A percentile compares a stretch with the other conserved stretches of the same genome.
Conservation (phyloP, 1,140 invertebrate genomes). For the Reticulitermes speratus region DNA sequence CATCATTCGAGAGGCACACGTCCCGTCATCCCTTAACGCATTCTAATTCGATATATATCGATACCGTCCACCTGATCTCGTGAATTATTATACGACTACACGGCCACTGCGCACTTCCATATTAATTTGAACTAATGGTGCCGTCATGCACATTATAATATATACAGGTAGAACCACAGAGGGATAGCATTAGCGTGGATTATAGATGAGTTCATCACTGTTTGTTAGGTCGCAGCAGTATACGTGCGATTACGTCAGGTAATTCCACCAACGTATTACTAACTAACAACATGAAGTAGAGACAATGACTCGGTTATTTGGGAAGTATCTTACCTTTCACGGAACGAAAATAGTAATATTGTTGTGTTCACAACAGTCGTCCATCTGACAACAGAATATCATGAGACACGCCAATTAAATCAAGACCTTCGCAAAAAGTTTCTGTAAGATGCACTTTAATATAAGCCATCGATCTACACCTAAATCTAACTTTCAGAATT, state of each 20-base stretch:
- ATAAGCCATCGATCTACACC: too few species aligned
- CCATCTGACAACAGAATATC: too few species aligned
- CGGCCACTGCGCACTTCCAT: not conserved
- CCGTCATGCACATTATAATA: not conserved
- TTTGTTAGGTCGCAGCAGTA: not conserved
- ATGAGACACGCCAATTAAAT: too few species aligned
- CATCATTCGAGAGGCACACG: not conserved
- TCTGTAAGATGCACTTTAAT: too few species aligned
- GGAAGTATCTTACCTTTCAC: too few species aligned
- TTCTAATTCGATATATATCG: conserved; percentile 13
- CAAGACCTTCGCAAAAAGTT: too few species aligned
- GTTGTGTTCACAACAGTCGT: too few species aligned
- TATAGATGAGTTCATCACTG: not conserved
- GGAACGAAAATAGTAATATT: too few species aligned
- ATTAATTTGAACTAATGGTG: not conserved
- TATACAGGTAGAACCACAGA: not conserved
- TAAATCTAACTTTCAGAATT: too few species aligned
- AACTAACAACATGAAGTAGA: too few species aligned
- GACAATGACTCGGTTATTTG: too few species aligned
- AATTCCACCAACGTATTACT: too few species aligned
- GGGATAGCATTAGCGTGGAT: not conserved
- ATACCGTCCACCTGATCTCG: not conserved
- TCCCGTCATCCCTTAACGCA: not conserved
- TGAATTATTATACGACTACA: not conserved
- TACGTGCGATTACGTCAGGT: not conserved